Base-by-base conservation (phyloP, 1,140 invertebrate species). In the Brachionus rubens region DNA sequence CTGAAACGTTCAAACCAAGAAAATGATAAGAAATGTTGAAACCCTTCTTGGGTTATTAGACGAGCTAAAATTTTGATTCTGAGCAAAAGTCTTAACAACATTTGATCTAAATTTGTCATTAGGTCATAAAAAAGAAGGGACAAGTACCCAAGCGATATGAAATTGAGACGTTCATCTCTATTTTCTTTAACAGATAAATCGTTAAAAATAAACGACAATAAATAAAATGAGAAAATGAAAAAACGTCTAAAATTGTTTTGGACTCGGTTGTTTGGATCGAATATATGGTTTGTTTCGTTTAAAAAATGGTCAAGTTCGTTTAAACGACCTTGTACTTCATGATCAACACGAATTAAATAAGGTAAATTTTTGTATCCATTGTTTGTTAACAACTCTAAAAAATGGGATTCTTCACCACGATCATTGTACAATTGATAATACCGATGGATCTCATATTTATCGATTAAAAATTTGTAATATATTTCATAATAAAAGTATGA, bases 141-240 rank as follows among this genome's bases (percentile, higher is more conserved):
- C 46, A 72, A 24, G 50, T 72, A 72, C 1, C 68, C 46, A 14
- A 72, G n/a, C 12, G 68, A 72, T 21, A 72, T 54, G 9, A 50
- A 26, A 41, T 72, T 72, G 10, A 72, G 28, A 33, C 33, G 24
- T 16, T 48, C 46, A n/a, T 72, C 46, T 36, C 46, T 33, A 2
- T 72, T 16, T 5, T 3, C 6, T 6, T 12, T 2, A 7, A 56
- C 6, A 30, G 24, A 26, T 5, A 12, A 26, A 2, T 72, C 68
- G 41, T 72, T 72, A 19, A 72, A 9, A 26, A 54, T 12, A 14
- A 36, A 72, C 2, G 43, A 28, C 9, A 72, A 48, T 0, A 72
- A 16, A 33, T 3, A 33, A 54, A 50, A 72, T 16, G 33, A 48
- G 1, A 72, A 16, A 72, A 72, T 72, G 16, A 36, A 30, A 47